Conservation (phyloP, 2,797 vertebrate genomes). For the Choloepus didactylus region DNA sequence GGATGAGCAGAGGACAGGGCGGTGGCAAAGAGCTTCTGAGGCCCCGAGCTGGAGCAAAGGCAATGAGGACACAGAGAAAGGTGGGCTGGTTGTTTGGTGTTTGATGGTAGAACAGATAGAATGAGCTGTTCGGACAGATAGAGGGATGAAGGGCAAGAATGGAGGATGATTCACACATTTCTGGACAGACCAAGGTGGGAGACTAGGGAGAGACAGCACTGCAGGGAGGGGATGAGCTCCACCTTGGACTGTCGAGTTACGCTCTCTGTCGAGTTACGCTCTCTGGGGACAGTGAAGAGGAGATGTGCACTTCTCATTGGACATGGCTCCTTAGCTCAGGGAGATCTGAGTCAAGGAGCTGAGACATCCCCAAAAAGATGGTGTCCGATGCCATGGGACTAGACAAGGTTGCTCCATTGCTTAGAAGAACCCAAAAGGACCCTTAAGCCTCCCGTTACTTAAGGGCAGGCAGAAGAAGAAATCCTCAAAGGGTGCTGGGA, state of each 20-base stretch:
- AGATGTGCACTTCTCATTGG: rapidly evolving
- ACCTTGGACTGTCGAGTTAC: not conserved
- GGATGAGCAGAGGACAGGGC: not conserved
- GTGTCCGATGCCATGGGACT: too few relatives aligned
- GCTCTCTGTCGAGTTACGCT: rapidly evolving
- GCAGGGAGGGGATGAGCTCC: not conserved
- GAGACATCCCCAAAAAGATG: rapidly evolving
- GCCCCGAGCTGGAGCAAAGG: rapidly evolving
- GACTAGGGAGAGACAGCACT: not conserved
- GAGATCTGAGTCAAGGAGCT: rapidly evolving
- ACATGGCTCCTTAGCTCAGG: not conserved
- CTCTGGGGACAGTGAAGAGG: not conserved
- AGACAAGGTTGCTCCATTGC: not conserved
- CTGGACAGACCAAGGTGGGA: too few relatives aligned
- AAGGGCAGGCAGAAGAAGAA: not conserved
- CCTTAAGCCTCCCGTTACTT: rapidly evolving
- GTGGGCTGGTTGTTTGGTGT: rapidly evolving
- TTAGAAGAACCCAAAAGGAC: not conserved
- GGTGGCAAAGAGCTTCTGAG: rapidly evolving
- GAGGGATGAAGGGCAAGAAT: too few relatives aligned
- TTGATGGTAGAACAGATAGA: not conserved
- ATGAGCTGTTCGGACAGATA: rapidly evolving
- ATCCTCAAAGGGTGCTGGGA: not conserved
- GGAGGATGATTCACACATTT: not conserved
- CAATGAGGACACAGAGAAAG: rapidly evolving